These are phyloP conservation scores for Ditylenchus weischeri DNA, from an alignment of 2,888 invertebrate genomes.

Conservation along the genomic window DNA sequence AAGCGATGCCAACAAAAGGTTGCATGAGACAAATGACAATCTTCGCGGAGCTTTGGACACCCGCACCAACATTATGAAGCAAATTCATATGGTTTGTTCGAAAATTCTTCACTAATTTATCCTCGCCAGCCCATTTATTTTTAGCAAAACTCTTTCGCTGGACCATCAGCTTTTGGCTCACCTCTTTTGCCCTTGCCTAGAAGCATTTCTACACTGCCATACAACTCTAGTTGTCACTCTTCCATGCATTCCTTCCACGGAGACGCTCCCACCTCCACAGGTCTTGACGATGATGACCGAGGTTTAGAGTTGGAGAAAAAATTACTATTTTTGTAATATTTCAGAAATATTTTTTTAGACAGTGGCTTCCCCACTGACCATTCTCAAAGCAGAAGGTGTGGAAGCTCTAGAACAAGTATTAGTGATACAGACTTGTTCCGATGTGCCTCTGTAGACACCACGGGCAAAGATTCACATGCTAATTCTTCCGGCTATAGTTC, in stretches of 20 bases:
- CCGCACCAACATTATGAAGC: slow-evolving; percentile 41
- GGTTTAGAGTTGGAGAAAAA: slow-evolving; percentile 3
- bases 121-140: not conserved
- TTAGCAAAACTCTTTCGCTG: not conserved
- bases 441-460: slow-evolving; percentile 25
- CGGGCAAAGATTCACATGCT: not conserved
- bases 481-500: slow-evolving; percentile 9
- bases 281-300: slow-evolving; percentile 9
- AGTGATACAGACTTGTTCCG: slow-evolving; percentile 24
- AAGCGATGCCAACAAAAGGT: slow-evolving; percentile 66
- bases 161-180: not conserved
- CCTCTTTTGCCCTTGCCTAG: slow-evolving; percentile 5
- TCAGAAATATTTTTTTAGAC: not conserved
- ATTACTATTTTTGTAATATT: not conserved
- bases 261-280: not conserved
- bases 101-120: not conserved
- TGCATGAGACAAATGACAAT: slow-evolving; percentile 67
- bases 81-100: slow-evolving; percentile 44
- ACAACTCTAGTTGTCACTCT: slow-evolving; percentile 1
- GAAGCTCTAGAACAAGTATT: slow-evolving; percentile 22
- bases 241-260: no score
- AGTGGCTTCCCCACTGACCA: slow-evolving; percentile 11
- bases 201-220: slow-evolving; percentile 4
- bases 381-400: not conserved
- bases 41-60: slow-evolving; percentile 62